A percentile compares a stretch with the other conserved stretches of the same genome.
Conservation (phyloP, 2,888 invertebrate species). For the Notocelia uddmanniana region DNA sequence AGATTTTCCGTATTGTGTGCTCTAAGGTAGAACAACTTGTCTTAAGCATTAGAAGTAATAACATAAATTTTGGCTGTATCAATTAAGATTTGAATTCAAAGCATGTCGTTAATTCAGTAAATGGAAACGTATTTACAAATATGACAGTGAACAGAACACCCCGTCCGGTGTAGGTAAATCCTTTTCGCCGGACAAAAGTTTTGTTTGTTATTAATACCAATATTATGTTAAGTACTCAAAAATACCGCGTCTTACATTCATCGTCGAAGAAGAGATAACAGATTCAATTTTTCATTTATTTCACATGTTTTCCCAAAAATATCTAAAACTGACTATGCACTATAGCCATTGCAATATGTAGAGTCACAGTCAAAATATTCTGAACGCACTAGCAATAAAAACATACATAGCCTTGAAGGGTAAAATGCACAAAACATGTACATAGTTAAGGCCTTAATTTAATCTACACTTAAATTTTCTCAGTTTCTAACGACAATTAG, state of each 20-base stretch:
- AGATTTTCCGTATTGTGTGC: not conserved
- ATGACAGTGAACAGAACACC: constrained; percentile 24
- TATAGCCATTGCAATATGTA: too few relatives aligned
- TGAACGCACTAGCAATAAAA: too few relatives aligned
- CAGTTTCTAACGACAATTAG: too few relatives aligned
- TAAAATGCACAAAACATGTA: too few relatives aligned
- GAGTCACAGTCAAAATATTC: too few relatives aligned
- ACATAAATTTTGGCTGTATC: too few relatives aligned
- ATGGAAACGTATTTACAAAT: constrained; percentile 29
- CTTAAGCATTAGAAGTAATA: not conserved
- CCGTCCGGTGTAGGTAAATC: constrained; percentile 24
- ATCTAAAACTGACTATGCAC: too few relatives aligned
- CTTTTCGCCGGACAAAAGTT: not conserved
- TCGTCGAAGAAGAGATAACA: not conserved
- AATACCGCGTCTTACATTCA: not conserved
- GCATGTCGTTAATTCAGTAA: not conserved
- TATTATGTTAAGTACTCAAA: not conserved
- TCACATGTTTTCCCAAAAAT: too few relatives aligned
- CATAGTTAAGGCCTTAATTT: too few relatives aligned
- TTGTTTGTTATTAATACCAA: constrained; percentile 20
- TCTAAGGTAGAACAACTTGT: not conserved
- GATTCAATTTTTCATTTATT: too few relatives aligned
- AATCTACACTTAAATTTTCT: too few relatives aligned
- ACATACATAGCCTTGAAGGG: too few relatives aligned
- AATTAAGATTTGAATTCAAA: not conserved